A percentile compares a stretch with the other conserved stretches of the same genome.
phyloP scores from a whole-genome alignment of 2,797 vertebrate genomes.

The Pogonophryne albipinna region DNA sequence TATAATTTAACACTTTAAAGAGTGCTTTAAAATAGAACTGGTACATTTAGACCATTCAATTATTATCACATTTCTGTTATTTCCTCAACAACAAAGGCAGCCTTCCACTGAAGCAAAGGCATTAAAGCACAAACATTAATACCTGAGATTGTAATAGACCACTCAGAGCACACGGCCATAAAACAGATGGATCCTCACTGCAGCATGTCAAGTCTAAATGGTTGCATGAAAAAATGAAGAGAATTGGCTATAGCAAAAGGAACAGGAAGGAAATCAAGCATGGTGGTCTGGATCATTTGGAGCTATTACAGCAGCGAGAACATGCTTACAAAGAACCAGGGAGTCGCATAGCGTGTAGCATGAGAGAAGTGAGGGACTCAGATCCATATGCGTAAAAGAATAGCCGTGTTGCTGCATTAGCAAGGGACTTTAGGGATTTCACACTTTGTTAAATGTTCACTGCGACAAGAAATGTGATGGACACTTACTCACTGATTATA shows the following conservation, averaged over 20 bases:
- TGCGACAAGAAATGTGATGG: slow-evolving; percentile 60
- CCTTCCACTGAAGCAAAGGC: slow-evolving; percentile 28
- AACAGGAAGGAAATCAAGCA: slow-evolving; percentile 69
- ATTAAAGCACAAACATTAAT: slow-evolving; percentile 33
- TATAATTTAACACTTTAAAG: slow-evolving; percentile 57
- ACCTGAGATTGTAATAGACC: slow-evolving; percentile 40
- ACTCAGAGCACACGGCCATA: slow-evolving; percentile 34
- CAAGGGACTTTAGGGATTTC: slow-evolving; percentile 57
- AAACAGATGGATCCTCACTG: slow-evolving; percentile 46
- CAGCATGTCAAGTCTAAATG: slow-evolving; percentile 58
- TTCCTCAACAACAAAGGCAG: slow-evolving; percentile 35
- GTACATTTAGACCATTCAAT: slow-evolving; percentile 27
- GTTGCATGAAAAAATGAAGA: slow-evolving; percentile 35
- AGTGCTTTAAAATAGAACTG: slow-evolving; percentile 41
- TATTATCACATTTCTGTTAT: slow-evolving; percentile 26
- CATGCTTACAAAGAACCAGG: slow-evolving; percentile 48
- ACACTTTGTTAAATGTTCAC: slow-evolving; percentile 67
- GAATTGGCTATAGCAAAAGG: slow-evolving; percentile 62
- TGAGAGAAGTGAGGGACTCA: slow-evolving; percentile 52
- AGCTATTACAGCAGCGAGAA: slow-evolving; percentile 56
- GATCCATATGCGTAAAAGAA: slow-evolving; percentile 58
- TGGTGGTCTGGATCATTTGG: slow-evolving; percentile 71
- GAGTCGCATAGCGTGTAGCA: slow-evolving; percentile 41
- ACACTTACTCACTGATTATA: slow-evolving; percentile 52
- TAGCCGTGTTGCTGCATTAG: slow-evolving; percentile 36